Base-by-base conservation (phyloP, 2,888 invertebrate species). In the Ferrisia virgata region DNA sequence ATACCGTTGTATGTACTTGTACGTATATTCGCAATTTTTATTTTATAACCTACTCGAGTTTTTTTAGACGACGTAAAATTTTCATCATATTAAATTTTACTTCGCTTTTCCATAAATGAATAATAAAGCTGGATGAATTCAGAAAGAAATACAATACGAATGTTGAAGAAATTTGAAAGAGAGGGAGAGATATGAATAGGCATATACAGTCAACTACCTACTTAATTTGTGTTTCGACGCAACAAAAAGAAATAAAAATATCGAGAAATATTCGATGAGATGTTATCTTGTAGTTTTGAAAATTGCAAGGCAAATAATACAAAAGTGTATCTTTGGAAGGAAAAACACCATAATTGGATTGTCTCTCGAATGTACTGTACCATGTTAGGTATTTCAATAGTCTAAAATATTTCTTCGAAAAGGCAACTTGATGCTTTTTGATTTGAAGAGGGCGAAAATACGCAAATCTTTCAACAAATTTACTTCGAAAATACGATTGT, bases 371-470 rank as follows among this genome's bases (percentile, higher is more conserved):
- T n/a, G n/a, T n/a, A 28, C 64, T 9, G 28, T 15, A 11, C 64
- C 15, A 64, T 28, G 15, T 64, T 64, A n/a, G n/a, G n/a, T n/a
- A 28, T 64, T 64, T 64, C 64, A 64, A 28, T 28, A 64, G 58
- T 25, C 25, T 47, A n/a, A 47, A 47, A 47, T n/a, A n/a, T 47
- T 47, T 58, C 15, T 64, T 64, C 3, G 64, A 31, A 64, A 25
- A 18, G 64, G 64, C 28, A 64, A 64, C 64, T 64, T 64, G 64
- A 64, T 64, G 64, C 64, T 64, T 64, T 64, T 53, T 53, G 53
- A 31, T 28, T 64, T 9, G 28, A 15, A 64, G 15, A 58, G 25
- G 28, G 6, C 28, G 15, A 64, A 8, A 9, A 58, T 25, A 64
- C 31, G 5, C 3, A 28, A 64, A 64, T 53, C 53, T 22, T 53